Evolutionary conservation across 2,113 vertebrate species (phyloP).

Genomic region (Rhinoderma darwinii): DNA sequence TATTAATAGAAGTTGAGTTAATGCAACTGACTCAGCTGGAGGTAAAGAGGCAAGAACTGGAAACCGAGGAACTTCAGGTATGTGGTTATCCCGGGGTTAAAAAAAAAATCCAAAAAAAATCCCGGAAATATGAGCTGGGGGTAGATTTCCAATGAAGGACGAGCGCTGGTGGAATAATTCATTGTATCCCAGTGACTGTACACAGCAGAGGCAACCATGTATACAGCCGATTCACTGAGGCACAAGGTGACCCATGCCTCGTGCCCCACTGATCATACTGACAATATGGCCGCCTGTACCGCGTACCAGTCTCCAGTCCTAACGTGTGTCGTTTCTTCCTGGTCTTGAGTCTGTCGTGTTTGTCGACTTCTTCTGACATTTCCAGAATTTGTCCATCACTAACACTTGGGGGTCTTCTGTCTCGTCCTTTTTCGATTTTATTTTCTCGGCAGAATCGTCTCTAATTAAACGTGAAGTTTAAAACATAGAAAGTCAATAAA

Average conservation of each 20-base stretch:
- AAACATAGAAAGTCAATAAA: background rate
- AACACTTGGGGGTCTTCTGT: background rate
- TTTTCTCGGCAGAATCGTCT: no score
- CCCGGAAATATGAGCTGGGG: background rate
- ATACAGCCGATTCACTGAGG: background rate
- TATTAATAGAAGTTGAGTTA: slow-evolving; percentile 97
- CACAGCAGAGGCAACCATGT: background rate
- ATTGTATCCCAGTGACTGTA: background rate
- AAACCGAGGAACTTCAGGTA: slow-evolving; percentile 95
- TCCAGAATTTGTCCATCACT: background rate
- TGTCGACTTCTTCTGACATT: background rate
- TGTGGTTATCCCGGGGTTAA: slow-evolving; percentile 66
- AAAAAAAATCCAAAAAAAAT: background rate
- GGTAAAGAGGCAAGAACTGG: slow-evolving; percentile 92
- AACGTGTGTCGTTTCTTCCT: background rate
- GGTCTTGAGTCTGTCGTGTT: background rate
- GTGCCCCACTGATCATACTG: background rate
- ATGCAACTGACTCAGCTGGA: slow-evolving; percentile 98
- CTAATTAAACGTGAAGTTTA: background rate
- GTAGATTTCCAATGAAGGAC: no score
- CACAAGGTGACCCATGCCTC: background rate
- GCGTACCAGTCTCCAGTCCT: no score
- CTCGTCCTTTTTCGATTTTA: background rate
- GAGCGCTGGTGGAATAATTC: background rate
- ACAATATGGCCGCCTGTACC: background rate